phyloP scores from a whole-genome alignment of 2,797 vertebrate species.

The Cryptoblepharus egeriae region DNA sequence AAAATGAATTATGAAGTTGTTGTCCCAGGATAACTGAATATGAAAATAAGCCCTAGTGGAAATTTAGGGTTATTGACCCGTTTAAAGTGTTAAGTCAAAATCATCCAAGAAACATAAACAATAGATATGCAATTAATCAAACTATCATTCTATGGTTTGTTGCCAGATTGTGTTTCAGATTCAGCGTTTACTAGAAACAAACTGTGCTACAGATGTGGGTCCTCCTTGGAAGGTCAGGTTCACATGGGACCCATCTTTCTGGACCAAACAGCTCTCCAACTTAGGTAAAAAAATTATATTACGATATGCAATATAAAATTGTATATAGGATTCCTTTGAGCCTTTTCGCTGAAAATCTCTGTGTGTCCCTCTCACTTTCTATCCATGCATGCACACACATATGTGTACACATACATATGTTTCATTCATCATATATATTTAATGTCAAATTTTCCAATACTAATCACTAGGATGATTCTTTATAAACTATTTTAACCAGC shows the following conservation, averaged over 20 bases:
- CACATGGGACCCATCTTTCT: slow-evolving; percentile 96
- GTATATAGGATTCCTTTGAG: background rate
- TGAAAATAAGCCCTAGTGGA: background rate
- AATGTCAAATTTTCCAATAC: background rate
- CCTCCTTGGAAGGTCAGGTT: slow-evolving; percentile 93
- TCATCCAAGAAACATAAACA: accelerated
- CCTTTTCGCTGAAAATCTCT: background rate
- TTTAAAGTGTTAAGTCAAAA: background rate
- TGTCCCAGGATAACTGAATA: background rate
- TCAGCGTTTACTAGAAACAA: slow-evolving; percentile 90
- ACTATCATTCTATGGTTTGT: slow-evolving; percentile 42
- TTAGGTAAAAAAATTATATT: slow-evolving; percentile 81
- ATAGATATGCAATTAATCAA: background rate
- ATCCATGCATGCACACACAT: no score
- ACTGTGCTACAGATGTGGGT: slow-evolving; percentile 82
- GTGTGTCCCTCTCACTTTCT: background rate
- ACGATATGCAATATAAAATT: no score
- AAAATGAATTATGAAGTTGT: background rate
- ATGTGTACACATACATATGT: no score
- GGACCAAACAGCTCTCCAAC: slow-evolving; percentile 93
- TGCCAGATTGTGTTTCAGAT: slow-evolving; percentile 95
- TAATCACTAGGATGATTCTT: background rate
- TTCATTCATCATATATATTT: no score
- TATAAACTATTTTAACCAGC: background rate
- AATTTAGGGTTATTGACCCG: background rate